Evolutionary conservation across 1,140 invertebrate species (phyloP).

Genomic region (Scylla paramamosain): DNA sequence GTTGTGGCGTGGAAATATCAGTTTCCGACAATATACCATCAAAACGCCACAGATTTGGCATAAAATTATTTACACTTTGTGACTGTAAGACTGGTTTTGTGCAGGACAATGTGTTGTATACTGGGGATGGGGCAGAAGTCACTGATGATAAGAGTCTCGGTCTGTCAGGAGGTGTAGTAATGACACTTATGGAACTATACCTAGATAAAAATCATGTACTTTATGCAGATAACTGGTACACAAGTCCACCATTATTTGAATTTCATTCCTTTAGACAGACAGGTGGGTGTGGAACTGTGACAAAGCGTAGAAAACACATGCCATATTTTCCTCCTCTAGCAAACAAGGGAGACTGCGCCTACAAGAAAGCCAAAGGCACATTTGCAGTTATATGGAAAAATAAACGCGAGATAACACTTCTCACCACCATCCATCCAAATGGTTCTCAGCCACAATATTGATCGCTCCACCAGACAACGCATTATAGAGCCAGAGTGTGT

Average conservation of each 20-base stretch:
- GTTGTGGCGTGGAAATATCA: too few relatives aligned
- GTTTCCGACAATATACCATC: neutral
- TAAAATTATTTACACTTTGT: neutral
- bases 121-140: too few relatives aligned
- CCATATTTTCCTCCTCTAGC: slow-evolving; percentile 10
- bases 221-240: too few relatives aligned
- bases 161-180: neutral
- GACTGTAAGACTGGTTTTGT: slow-evolving; percentile 32
- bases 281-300: too few relatives aligned
- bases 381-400: slow-evolving; percentile 3
- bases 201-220: too few relatives aligned
- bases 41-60: neutral
- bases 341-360: slow-evolving; percentile 34
- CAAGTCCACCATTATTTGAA: too few relatives aligned
- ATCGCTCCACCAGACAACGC: neutral
- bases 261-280: too few relatives aligned
- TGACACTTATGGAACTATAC: neutral
- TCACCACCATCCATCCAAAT: neutral
- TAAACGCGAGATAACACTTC: neutral
- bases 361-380: neutral
- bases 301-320: neutral
- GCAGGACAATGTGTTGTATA: too few relatives aligned
- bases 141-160: too few relatives aligned
- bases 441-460: neutral
- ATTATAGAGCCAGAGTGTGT: slow-evolving; percentile 11